These are phyloP conservation scores for rat (Rattus norvegicus) DNA, from an alignment of 2,113 vertebrate genomes.

Conservation along the genomic window DNA sequence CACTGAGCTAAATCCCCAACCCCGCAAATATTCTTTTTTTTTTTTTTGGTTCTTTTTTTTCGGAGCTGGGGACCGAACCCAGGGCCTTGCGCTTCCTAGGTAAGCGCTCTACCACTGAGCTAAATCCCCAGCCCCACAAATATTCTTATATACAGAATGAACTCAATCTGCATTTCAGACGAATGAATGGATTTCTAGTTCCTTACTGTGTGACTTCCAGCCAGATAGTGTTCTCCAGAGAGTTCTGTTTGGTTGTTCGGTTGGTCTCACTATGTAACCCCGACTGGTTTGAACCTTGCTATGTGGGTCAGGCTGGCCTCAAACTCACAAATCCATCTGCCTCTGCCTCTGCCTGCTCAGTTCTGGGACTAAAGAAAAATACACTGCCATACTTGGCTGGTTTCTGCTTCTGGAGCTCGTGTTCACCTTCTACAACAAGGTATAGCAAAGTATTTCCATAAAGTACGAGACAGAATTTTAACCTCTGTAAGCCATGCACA, in stretches of 20 bases:
- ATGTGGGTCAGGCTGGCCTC: not conserved
- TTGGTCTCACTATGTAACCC: not conserved
- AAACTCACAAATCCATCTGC: not conserved
- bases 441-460: not conserved
- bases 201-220: not conserved
- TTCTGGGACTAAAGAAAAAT: not conserved
- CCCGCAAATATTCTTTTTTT: not conserved
- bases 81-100: too few species aligned
- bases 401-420: not conserved
- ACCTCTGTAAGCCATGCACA: not conserved
- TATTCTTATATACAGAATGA: not conserved
- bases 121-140: not conserved
- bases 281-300: not conserved
- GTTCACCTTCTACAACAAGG: not conserved
- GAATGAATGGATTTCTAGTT: not conserved
- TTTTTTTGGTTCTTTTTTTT: too few species aligned
- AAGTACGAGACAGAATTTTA: constrained; percentile 17
- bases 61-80: too few species aligned
- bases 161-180: not conserved
- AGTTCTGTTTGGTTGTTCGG: not conserved
- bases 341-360: not conserved
- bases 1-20: too few species aligned
- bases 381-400: not conserved
- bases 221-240: not conserved
- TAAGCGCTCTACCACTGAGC: too few species aligned